Conservation (phyloP, 1,140 invertebrate genomes). For the Calephelis virginiensis region DNA sequence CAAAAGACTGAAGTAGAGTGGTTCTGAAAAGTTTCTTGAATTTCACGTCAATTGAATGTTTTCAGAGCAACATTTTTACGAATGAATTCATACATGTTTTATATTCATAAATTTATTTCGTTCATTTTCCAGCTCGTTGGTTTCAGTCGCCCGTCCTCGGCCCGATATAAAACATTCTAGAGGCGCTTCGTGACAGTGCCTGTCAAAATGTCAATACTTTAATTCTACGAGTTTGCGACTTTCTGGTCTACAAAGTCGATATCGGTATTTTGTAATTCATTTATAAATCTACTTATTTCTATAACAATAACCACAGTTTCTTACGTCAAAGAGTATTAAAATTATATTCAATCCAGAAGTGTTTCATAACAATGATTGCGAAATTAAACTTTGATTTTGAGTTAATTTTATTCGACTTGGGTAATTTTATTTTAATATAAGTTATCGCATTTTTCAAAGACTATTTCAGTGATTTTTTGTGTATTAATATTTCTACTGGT, state of each 20-base stretch:
- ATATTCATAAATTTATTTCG: constrained; percentile 6
- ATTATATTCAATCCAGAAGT: too few relatives aligned
- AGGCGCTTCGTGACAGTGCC: background rate
- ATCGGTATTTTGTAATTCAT: background rate
- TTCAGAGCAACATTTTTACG: constrained; percentile 7
- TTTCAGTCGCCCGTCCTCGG: background rate
- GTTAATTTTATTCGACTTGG: too few relatives aligned
- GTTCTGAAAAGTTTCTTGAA: background rate
- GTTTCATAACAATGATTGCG: too few relatives aligned
- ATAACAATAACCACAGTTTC: too few relatives aligned
- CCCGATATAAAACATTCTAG: constrained; percentile 14
- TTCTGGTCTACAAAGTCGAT: background rate
- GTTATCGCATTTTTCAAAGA: too few relatives aligned
- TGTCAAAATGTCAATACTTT: constrained; percentile 15
- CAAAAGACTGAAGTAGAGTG: background rate
- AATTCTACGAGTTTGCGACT: background rate
- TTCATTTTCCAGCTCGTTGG: constrained; percentile 14
- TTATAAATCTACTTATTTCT: too few relatives aligned
- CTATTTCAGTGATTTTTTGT: too few relatives aligned
- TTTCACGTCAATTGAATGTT: constrained; percentile 6
- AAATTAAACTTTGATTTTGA: too few relatives aligned
- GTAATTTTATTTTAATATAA: too few relatives aligned
- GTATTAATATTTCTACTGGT: too few relatives aligned
- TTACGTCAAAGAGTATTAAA: too few relatives aligned
- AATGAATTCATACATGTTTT: constrained; percentile 14